Evolutionary conservation across 2,888 invertebrate species (phyloP), one percentile per base, ranked within the genome.

Genomic region (Lepetodrilus schrolli): DNA sequence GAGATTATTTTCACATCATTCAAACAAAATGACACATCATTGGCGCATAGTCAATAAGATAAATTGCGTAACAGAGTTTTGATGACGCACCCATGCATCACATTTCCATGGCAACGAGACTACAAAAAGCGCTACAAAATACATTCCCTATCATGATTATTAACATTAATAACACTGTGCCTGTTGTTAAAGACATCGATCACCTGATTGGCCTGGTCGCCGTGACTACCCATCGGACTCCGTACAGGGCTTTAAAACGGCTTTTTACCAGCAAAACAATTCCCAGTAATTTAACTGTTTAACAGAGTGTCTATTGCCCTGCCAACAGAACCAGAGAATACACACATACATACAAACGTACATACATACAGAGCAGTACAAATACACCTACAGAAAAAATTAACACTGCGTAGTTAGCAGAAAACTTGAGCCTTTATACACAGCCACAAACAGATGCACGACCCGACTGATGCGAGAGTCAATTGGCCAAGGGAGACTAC

Each of bases 1-100:
- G 58, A 58, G 58, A 58, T 58, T 58, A 58, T 58, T 58, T 58
- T 58, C 58, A 58, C 58, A 58, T 58, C 58, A 58, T 58, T 58
- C 58, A 58, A 58, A 58, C 58, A 58, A 58, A 58, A 58, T 58
- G 58, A 58, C 58, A 58, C 58, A 58, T 58, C 58, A 58, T 58
- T 58, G 58, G 58, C 58, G 58, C 58, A 58, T 58, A 58, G 58
- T 58, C 58, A 58, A 30, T 58, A 58, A 58, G 58, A 58, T 58
- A 58, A 58, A 58, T 58, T 30, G 58, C 58, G 58, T 58, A 58
- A 58, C 58, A 58, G 26, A 58, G 58, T 58, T 30, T 58, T 58
- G 58, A 34, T 23, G 58, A 58, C 58, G 58, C 58, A 30, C 58
- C 30, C 30, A 58, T 58, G 58, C 58, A 58, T 58, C 58, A 30